Percentiles rank a stretch among this genome's conserved stretches.
These are phyloP conservation scores for Sporophila hypoxantha DNA, from an alignment of 2,113 vertebrate species.

Conservation along the genomic window DNA sequence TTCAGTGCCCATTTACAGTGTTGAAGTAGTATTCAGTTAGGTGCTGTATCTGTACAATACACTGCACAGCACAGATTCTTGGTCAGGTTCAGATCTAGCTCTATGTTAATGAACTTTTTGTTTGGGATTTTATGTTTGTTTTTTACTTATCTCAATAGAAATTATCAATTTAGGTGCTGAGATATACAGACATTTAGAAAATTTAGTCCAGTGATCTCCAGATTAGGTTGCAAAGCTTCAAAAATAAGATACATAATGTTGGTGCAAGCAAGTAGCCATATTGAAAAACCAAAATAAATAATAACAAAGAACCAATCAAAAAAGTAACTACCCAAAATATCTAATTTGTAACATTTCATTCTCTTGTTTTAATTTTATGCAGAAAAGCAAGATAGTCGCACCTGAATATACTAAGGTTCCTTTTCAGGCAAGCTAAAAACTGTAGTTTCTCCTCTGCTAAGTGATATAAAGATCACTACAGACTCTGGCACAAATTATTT, in stretches of 20 bases:
- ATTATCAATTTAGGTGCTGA: neutral
- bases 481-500: neutral
- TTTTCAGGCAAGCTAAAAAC: neutral
- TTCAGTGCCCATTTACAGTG: neutral
- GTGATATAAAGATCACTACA: neutral
- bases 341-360: neutral
- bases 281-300: neutral
- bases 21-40: neutral
- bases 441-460: neutral
- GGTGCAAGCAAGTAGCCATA: neutral
- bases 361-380: neutral
- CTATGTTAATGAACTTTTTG: neutral
- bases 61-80: neutral
- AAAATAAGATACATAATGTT: neutral
- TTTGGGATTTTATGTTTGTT: neutral
- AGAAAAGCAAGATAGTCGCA: neutral
- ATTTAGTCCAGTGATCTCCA: neutral
- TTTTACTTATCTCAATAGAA: neutral
- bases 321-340: fast-evolving
- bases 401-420: neutral
- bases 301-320: neutral
- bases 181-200: neutral
- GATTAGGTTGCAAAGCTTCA: neutral
- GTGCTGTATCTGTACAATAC: fast-evolving
- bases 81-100: neutral